phyloP scores from a whole-genome alignment of 1,140 invertebrate species.

The Riptortus pedestris region DNA sequence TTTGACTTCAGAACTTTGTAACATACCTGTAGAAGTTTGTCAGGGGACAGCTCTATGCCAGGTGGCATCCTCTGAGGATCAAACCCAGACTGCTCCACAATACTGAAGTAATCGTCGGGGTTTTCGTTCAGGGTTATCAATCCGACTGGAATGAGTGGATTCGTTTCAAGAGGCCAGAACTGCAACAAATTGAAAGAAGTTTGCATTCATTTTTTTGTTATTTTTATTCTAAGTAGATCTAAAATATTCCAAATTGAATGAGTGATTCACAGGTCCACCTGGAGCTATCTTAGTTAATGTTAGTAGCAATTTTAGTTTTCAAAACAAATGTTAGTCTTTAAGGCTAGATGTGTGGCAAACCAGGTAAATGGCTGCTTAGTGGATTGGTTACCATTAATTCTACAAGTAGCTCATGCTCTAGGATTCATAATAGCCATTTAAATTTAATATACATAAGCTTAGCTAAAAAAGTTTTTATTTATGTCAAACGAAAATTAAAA shows the following conservation, averaged over 20 bases:
- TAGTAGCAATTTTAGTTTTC: too few relatives aligned
- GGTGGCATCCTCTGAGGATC: slow-evolving; percentile 84
- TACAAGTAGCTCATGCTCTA: too few relatives aligned
- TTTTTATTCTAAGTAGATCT: not conserved
- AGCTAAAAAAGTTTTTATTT: too few relatives aligned
- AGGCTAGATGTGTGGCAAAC: too few relatives aligned
- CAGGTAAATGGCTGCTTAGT: too few relatives aligned
- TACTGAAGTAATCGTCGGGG: slow-evolving; percentile 84
- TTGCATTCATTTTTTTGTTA: not conserved
- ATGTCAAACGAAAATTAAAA: too few relatives aligned
- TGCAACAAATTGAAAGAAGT: too few relatives aligned
- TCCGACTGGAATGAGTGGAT: slow-evolving; percentile 81
- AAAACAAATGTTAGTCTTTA: too few relatives aligned
- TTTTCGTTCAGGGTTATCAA: slow-evolving; percentile 78
- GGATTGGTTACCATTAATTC: too few relatives aligned
- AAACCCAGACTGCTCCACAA: slow-evolving; percentile 91
- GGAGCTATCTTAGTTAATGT: not conserved
- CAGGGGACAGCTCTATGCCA: slow-evolving; percentile 79
- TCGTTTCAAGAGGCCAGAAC: slow-evolving; percentile 82
- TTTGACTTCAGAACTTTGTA: not conserved
- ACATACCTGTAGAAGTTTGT: slow-evolving; percentile 67
- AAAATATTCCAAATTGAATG: not conserved
- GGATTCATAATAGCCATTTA: too few relatives aligned
- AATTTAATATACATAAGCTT: too few relatives aligned
- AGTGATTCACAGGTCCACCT: not conserved